Conservation (phyloP, 2,888 invertebrate species). For the Alcis repandata region DNA sequence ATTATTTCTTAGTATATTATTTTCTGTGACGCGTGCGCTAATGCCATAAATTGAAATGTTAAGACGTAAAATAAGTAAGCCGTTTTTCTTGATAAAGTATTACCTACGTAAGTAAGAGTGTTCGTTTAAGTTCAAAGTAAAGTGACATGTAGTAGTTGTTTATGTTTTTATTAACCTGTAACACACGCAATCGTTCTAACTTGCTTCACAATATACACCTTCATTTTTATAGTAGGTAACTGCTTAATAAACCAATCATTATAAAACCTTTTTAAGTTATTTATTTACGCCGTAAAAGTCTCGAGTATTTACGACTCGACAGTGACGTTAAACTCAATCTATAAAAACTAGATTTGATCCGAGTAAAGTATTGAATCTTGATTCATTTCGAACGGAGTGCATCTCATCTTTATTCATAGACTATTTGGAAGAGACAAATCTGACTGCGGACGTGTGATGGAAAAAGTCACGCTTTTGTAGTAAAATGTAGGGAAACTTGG, state of each 20-base stretch:
- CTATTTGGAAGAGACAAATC: constrained; percentile 36
- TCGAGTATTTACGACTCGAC: constrained; percentile 37
- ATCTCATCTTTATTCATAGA: constrained; percentile 58
- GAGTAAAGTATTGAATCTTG: constrained; percentile 13
- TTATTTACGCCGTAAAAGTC: constrained; percentile 38
- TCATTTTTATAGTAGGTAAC: constrained; percentile 20
- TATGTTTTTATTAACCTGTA: constrained; percentile 12
- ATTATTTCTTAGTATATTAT: no score
- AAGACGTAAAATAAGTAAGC: not conserved
- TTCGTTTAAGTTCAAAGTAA: not conserved
- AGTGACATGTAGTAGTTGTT: constrained; percentile 4
- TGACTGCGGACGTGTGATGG: constrained; percentile 54
- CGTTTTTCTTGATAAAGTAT: not conserved
- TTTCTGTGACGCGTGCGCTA: no score
- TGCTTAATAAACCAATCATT: constrained; percentile 33
- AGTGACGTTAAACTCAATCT: constrained; percentile 20
- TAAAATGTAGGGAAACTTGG: constrained; percentile 59
- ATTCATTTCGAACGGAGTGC: constrained; percentile 16
- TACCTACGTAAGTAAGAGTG: not conserved
- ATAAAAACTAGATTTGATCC: constrained; percentile 15
- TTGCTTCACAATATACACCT: constrained; percentile 18
- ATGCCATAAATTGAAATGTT: no score
- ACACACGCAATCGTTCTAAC: constrained; percentile 6
- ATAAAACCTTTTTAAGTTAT: constrained; percentile 28
- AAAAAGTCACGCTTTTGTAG: constrained; percentile 67